A percentile compares a stretch with the other conserved stretches of the same genome.
Conservation (phyloP, 1,140 invertebrate genomes). For the Lerema accius region DNA sequence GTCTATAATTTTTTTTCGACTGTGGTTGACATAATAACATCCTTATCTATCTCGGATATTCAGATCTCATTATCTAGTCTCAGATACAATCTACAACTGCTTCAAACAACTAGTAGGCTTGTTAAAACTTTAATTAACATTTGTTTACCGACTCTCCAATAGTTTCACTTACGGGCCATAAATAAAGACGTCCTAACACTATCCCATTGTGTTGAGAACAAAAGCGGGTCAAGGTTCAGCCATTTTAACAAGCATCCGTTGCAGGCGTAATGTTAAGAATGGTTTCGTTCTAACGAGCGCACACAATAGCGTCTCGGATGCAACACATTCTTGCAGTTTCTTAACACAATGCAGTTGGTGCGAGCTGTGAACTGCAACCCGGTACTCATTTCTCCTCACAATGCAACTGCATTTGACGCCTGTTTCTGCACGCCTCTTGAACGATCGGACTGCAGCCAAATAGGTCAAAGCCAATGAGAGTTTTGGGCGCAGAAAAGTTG, state of each 20-base stretch:
- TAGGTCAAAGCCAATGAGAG: slow-evolving; percentile 29
- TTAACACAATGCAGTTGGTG: slow-evolving; percentile 11
- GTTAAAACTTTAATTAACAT: not conserved
- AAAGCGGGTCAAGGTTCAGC: slow-evolving; percentile 32
- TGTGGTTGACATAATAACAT: too few species aligned
- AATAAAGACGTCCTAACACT: slow-evolving; percentile 3
- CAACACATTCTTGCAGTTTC: slow-evolving; percentile 29
- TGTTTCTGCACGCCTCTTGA: slow-evolving; percentile 22
- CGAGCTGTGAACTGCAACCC: not conserved
- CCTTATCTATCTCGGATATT: too few species aligned
- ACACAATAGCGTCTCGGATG: slow-evolving; percentile 26
- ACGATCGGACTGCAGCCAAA: slow-evolving; percentile 18
- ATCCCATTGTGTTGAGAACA: slow-evolving; percentile 18
- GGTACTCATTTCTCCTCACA: slow-evolving; percentile 14
- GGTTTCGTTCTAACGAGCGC: slow-evolving; percentile 22
- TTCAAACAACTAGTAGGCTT: too few species aligned
- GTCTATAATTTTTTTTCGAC: too few species aligned
- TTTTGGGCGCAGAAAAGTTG: not conserved
- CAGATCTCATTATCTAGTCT: too few species aligned
- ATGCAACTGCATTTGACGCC: slow-evolving; percentile 29
- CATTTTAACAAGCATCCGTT: slow-evolving; percentile 29
- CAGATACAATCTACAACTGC: too few species aligned
- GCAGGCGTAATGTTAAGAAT: slow-evolving; percentile 28
- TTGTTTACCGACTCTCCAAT: not conserved
- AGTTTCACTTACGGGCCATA: not conserved